Evolutionary conservation across 2,888 invertebrate species (phyloP).

Genomic region (Acanthopleura granulata): DNA sequence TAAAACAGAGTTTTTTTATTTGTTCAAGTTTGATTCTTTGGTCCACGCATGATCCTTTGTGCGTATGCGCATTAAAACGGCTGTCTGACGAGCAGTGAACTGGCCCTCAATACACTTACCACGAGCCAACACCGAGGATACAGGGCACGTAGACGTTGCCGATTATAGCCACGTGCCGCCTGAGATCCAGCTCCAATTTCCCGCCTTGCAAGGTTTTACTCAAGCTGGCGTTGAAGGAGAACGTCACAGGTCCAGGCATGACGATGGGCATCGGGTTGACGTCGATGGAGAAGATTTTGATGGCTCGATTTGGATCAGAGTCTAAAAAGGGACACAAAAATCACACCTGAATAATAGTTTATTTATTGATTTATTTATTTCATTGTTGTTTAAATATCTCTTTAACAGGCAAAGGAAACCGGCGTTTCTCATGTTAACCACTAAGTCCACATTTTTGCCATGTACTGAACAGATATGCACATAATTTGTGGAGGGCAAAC

Average conservation of each 20-base stretch:
- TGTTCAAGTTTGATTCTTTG: too few relatives aligned
- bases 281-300: not conserved
- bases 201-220: not conserved
- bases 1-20: too few relatives aligned
- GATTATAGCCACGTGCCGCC: not conserved
- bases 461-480: too few relatives aligned
- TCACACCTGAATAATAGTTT: not conserved
- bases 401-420: too few relatives aligned
- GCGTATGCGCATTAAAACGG: too few relatives aligned
- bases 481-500: too few relatives aligned
- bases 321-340: not conserved
- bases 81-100: too few relatives aligned
- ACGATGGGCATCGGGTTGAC: slow-evolving; percentile 7
- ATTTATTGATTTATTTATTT: not conserved
- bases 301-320: not conserved
- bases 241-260: not conserved
- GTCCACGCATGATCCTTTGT: too few relatives aligned
- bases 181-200: not conserved
- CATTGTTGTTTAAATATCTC: too few relatives aligned
- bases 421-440: too few relatives aligned
- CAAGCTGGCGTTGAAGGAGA: not conserved
- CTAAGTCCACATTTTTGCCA: too few relatives aligned
- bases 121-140: not conserved
- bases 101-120: not conserved
- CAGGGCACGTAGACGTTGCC: not conserved